phyloP scores from a whole-genome alignment of 2,888 invertebrate species.

The Bombylius discolor region DNA sequence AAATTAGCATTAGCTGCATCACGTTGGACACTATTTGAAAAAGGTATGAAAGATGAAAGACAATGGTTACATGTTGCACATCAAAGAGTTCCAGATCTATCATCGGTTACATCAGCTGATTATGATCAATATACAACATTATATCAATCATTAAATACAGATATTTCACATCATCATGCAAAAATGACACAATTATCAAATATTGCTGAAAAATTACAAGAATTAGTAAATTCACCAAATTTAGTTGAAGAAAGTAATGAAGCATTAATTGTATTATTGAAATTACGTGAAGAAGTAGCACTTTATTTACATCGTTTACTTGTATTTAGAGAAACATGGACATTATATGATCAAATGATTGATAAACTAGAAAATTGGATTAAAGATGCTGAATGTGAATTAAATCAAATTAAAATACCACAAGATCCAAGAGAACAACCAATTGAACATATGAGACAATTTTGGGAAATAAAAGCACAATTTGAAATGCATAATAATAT shows the following conservation, averaged over 20 bases:
- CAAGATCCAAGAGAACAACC: constrained; percentile 47
- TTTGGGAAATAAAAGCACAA: constrained; percentile 82
- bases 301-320: constrained; percentile 55
- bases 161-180: constrained; percentile 67
- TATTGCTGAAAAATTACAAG: constrained; percentile 59
- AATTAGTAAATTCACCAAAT: constrained; percentile 59
- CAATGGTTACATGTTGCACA: constrained; percentile 75
- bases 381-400: constrained; percentile 55
- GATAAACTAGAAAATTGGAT: constrained; percentile 68
- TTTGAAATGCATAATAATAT: constrained; percentile 71
- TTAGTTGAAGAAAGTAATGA: constrained; percentile 61
- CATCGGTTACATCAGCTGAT: constrained; percentile 67
- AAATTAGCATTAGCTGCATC: constrained; percentile 76
- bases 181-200: constrained; percentile 60
- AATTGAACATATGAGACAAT: constrained; percentile 62
- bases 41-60: constrained; percentile 68
- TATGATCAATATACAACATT: constrained; percentile 74
- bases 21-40: constrained; percentile 66
- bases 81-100: constrained; percentile 69
- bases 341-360: constrained; percentile 55
- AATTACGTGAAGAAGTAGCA: constrained; percentile 64
- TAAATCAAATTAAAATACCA: constrained; percentile 49
- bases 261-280: constrained; percentile 56
- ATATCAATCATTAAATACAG: constrained; percentile 65
- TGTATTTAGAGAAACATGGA: constrained; percentile 68